A percentile compares a stretch with the other conserved stretches of the same genome.
Conservation (phyloP, 2,797 vertebrate species). For the Hippopotamyrus pictus region DNA sequence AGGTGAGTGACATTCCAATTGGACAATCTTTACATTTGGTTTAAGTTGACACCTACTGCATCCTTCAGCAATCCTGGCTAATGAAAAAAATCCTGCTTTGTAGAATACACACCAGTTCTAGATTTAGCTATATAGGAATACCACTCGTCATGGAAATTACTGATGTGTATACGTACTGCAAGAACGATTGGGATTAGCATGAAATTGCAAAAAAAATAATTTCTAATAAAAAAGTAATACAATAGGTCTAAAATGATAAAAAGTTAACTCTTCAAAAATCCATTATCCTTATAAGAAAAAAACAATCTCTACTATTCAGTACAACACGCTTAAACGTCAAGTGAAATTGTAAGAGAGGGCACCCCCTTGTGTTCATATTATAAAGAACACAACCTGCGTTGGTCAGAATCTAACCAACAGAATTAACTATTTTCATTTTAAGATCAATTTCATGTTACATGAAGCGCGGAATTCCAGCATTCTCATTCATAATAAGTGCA, state of each 20-base stretch:
- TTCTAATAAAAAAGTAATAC: not conserved
- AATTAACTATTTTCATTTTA: not conserved
- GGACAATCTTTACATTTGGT: not conserved
- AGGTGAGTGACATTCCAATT: not conserved
- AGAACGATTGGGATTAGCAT: not conserved
- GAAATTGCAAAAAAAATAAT: not conserved
- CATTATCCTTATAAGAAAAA: not conserved
- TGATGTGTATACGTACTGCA: not conserved
- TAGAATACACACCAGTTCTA: not conserved
- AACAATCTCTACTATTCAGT: not conserved
- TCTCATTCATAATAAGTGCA: not conserved
- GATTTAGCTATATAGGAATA: not conserved
- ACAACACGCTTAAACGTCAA: not conserved
- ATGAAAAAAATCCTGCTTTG: not conserved
- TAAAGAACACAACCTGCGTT: not conserved
- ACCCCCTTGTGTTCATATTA: slow-evolving; percentile 3
- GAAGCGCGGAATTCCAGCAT: not conserved
- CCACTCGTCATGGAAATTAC: not conserved
- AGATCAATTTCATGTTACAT: not conserved
- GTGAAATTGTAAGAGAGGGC: not conserved
- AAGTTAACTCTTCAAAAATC: not conserved
- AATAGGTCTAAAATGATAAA: not conserved
- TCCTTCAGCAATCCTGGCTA: not conserved
- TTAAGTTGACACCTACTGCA: not conserved
- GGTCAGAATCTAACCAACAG: not conserved